Evolutionary conservation across 2,888 invertebrate genomes (phyloP), one percentile per base, ranked within the genome.

Genomic region (Helicoverpa assulta): DNA sequence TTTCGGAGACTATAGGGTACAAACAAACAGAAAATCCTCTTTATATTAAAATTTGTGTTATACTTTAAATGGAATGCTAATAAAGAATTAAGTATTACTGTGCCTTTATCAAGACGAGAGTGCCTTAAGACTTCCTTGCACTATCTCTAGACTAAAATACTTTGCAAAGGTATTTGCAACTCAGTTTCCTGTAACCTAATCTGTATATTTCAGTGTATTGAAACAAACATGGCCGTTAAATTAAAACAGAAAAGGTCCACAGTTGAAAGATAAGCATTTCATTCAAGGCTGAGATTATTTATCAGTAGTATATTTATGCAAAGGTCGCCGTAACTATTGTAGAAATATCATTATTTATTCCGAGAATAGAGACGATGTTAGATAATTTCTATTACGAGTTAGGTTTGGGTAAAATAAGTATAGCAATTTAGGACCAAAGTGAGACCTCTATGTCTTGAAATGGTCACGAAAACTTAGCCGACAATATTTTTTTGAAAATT

Each of bases 251-350:
- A 78, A 65, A 54, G 47, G 55, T 60, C 55, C 67, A 57, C 58
- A 70, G 67, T 70, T 61, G 37, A 40, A 67, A 59, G 81, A 81
- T 81, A 83, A 67, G 50, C 10, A 97, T 97, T 62, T 98, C 98
- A 3, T 97, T 98, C 16, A 98, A 98, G 81, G 83, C n/a, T 43
- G 52, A 56, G 69, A 76, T 73, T 73, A 66, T 26, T 18, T 29
- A 26, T 67, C 80, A 70, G 70, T 61, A 53, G 63, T 78, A 54
- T 70, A 66, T 67, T 56, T 69, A 68, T 68, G 55, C 55, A 68
- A 67, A 75, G 65, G 65, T 64, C 69, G 56, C n/a, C 14, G 21
- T 1, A 50, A 51, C 7, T 57, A 16, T 21, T 61, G 59, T 73
- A 61, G 33, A 29, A 59, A 66, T 67, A 63, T 51, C 7, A 4